Base-by-base conservation (phyloP, 1,140 invertebrate genomes). In the Drosophila busckii region DNA sequence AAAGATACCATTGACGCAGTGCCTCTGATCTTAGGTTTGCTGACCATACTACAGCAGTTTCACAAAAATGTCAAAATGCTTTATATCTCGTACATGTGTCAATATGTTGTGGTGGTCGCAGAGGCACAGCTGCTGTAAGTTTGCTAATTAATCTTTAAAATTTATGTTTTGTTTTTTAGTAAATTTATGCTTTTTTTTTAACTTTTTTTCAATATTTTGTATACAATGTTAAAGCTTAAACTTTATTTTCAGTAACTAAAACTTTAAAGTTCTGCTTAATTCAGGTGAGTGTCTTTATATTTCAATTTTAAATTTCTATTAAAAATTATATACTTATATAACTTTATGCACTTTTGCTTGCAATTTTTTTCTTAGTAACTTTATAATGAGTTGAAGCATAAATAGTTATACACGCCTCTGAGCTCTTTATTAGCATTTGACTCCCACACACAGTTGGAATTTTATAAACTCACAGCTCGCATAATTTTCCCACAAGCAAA, bases 31-130 rank as follows among this genome's bases (percentile, higher is more conserved):
- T 89, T 95, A 29, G 96, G 96, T 17, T 83, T 95, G 25, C 91
- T 95, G 59, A 97, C 96, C 9, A 78, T 98, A 15, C 87, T 98
- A 13, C 92, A 93, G 42, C 97, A 98, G 88, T 94, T 93, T 62
- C 92, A 95, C 78, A 88, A 88, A 35, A 89, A 92, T 25, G 88
- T 92, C 20, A 90, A 91, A 17, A 88, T 91, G 48, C 86, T 90
- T 29, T 96, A 94, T 78, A 87, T 96, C 12, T 88, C 91, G 26
- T 90, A 92, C 60, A 71, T 95, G 46, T 90, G 92, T 31, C 92
- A 95, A 85, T 96, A 93, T 23, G 67, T 85, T 12, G 67, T 69
- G 3, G 63, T 70, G 7, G n/a, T 87, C 0, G 61, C 71, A 0
- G 85, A 87, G 16, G 58, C 70, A 2, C 85, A 85, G 38, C 40